These are phyloP conservation scores for Ranitomeya variabilis DNA, from an alignment of 2,113 vertebrate species.

Conservation along the genomic window DNA sequence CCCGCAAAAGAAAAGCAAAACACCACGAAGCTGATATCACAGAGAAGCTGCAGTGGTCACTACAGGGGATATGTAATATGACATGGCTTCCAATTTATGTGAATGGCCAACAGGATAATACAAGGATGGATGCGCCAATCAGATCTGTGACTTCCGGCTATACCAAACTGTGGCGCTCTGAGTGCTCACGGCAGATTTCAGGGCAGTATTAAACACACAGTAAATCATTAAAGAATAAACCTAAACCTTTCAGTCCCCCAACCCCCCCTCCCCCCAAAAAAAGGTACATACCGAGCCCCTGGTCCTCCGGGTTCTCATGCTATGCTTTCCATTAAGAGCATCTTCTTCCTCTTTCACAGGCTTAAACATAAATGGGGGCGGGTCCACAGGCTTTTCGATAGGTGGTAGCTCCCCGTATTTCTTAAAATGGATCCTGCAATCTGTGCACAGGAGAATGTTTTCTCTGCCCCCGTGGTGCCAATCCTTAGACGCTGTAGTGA, in stretches of 20 bases:
- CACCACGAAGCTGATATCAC: neutral
- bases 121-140: neutral
- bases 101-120: neutral
- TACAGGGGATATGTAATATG: neutral
- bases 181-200: neutral
- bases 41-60: neutral
- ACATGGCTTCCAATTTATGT: neutral
- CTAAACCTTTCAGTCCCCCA: too few species aligned
- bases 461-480: conserved; percentile 99
- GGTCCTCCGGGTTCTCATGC: conserved; percentile 98
- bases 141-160: neutral
- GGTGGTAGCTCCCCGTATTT: conserved; percentile 98
- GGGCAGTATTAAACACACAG: neutral
- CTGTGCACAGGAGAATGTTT: conserved; percentile 95
- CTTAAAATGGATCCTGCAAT: conserved; percentile 98
- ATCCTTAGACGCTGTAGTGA: conserved; percentile 91
- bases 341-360: conserved; percentile 99
- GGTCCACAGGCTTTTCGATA: conserved; percentile 97
- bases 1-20: neutral
- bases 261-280: too few species aligned
- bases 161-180: neutral
- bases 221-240: neutral
- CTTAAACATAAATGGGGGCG: conserved; percentile 99
- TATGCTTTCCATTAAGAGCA: conserved; percentile 97
- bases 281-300: conserved; percentile 86